Evolutionary conservation across 2,797 vertebrate genomes (phyloP), one percentile per base, ranked within the genome.

Genomic region (Lepus townsendii): DNA sequence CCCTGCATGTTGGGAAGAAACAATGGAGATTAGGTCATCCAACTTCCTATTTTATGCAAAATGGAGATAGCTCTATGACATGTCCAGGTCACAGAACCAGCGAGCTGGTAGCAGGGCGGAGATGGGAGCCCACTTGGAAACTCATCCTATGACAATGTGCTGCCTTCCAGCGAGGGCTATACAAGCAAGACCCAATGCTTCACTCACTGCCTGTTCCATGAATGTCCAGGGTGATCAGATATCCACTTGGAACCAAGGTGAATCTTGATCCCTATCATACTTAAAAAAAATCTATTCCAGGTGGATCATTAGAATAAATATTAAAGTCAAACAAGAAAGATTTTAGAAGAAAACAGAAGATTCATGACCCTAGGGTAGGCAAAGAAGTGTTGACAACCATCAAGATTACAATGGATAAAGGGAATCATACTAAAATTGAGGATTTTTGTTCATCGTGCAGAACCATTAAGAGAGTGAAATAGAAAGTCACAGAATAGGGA

Each of bases 31-130:
- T 20, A 75, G 69, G 69, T 94, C 57, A 73, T 72, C 30, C 93
- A 60, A 89, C 63, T 9, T 71, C 20, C 27, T 87, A 26, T 87
- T 89, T 97, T 87, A 66, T 13, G 32, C 17, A 52, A 77, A 95
- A 80, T 19, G 83, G 83, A 91, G 35, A 62, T 10, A 80, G 83
- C 27, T 52, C 35, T 75, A n/a, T 72, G 66, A 84, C 47, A 72
- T 77, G 26, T 4, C 10, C 26, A 86, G 27, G 22, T 76, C 52
- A 62, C 63, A 77, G 65, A 88, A 24, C 35, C 87, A 32, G 76
- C 17, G 72, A 75, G 32, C 8, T 87, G 35, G 54, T 71, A 27
- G 38, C 83, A 78, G 24, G 73, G 42, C 24, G n/a, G 60, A 47
- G 27, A 90, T 63, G 38, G 30, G 19, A 88, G 47, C 27, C 7